Evolutionary conservation across 2,797 vertebrate genomes (phyloP).

Genomic region (Sebastes vulpes): DNA sequence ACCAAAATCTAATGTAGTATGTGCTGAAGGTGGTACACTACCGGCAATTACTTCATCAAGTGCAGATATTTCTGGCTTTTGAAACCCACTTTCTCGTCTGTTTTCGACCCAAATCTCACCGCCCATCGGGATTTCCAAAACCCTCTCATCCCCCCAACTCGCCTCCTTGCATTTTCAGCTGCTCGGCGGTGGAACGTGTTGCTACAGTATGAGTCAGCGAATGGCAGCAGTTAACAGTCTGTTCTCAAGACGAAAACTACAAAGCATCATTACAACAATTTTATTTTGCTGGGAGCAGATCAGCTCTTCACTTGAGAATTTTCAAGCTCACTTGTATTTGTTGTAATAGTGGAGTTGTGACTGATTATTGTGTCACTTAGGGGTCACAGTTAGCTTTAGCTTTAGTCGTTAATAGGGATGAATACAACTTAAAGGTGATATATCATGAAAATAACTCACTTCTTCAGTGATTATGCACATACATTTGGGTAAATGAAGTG

Average conservation of each 20-base stretch:
- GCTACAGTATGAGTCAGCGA: conserved; percentile 1
- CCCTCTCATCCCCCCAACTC: not conserved
- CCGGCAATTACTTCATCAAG: not conserved
- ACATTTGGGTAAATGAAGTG: not conserved
- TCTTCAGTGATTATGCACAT: not conserved
- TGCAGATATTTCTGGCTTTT: conserved; percentile 3
- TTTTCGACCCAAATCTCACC: conserved; percentile 13
- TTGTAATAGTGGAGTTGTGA: conserved; percentile 4
- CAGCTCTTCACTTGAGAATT: not conserved
- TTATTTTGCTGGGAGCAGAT: not conserved
- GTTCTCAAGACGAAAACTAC: not conserved
- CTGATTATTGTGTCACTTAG: conserved; percentile 18
- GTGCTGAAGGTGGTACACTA: not conserved
- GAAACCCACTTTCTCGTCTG: not conserved
- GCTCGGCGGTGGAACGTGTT: not conserved
- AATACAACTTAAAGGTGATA: not conserved
- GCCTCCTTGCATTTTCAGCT: conserved; percentile 3
- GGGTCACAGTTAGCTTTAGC: not conserved
- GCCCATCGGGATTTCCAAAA: not conserved
- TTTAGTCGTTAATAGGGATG: conserved; percentile 34
- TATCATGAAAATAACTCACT: not conserved
- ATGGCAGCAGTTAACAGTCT: not conserved
- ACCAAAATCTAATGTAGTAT: not conserved
- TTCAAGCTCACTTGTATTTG: conserved; percentile 2
- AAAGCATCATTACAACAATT: conserved; percentile 1